These are phyloP conservation scores for Corvus moneduloides DNA, from an alignment of 2,113 vertebrate species.

Conservation along the genomic window DNA sequence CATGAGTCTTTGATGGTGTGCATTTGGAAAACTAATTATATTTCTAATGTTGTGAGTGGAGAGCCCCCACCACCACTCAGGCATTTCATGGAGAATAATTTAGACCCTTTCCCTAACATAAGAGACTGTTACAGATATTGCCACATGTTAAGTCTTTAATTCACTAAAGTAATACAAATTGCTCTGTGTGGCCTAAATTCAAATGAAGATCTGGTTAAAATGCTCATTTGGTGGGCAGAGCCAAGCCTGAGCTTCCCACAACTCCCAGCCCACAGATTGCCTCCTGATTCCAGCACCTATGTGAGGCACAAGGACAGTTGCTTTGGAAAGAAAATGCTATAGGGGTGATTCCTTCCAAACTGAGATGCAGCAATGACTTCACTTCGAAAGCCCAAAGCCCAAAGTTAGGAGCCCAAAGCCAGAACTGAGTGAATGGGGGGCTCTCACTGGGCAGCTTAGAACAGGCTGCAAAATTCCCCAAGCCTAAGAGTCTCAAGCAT, in stretches of 20 bases:
- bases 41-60: not conserved
- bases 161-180: not conserved
- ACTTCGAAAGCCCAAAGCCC: not conserved
- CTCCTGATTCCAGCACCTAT: fast-evolving
- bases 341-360: not conserved
- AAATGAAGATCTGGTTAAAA: not conserved
- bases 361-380: not conserved
- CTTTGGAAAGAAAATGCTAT: not conserved
- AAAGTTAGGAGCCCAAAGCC: not conserved
- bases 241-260: not conserved
- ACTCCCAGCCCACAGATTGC: not conserved
- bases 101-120: not conserved
- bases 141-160: not conserved
- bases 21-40: not conserved
- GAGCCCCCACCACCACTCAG: not conserved
- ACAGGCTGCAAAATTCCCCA: not conserved
- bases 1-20: not conserved
- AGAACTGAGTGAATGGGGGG: not conserved
- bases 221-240: fast-evolving
- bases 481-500: fast-evolving
- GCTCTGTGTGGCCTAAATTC: constrained; percentile 4
- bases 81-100: not conserved
- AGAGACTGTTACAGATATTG: not conserved
- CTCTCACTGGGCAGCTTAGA: not conserved
- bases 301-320: not conserved